Evolutionary conservation across 2,797 vertebrate species (phyloP).

Genomic region (Spinus olivaceus): DNA sequence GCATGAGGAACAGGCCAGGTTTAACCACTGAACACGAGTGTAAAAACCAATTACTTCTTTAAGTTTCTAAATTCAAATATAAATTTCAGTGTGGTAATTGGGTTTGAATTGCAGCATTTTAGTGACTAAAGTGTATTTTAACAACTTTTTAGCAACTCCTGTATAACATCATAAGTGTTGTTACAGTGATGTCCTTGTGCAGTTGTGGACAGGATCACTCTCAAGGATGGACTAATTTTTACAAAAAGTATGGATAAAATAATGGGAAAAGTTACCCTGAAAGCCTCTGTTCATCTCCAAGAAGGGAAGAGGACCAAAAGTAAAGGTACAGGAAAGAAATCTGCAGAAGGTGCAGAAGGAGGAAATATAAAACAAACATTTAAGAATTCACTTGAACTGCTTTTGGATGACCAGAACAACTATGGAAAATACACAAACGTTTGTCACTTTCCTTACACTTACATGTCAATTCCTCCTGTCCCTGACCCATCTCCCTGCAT

Average conservation of each 20-base stretch:
- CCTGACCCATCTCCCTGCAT: not conserved
- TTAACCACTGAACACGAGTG: not conserved
- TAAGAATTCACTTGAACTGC: not conserved
- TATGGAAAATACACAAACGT: not conserved
- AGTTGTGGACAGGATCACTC: not conserved
- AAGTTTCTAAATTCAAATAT: not conserved
- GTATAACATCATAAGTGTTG: not conserved
- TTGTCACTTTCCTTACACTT: not conserved
- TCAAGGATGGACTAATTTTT: accelerated
- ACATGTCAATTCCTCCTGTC: not conserved
- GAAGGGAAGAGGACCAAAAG: not conserved
- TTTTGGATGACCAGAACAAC: not conserved
- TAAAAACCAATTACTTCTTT: not conserved
- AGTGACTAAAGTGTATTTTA: not conserved
- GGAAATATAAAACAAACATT: not conserved
- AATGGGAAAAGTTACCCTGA: not conserved
- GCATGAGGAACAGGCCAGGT: not conserved
- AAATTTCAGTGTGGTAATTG: not conserved
- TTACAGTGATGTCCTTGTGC: accelerated
- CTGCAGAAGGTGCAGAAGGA: not conserved
- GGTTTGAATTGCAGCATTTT: not conserved
- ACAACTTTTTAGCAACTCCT: not conserved
- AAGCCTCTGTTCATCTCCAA: not conserved
- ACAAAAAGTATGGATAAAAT: not conserved
- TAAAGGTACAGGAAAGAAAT: not conserved